Evolutionary conservation across 64 coral and sea anemone species (phyloP).

Genomic region (Montipora sp.): DNA sequence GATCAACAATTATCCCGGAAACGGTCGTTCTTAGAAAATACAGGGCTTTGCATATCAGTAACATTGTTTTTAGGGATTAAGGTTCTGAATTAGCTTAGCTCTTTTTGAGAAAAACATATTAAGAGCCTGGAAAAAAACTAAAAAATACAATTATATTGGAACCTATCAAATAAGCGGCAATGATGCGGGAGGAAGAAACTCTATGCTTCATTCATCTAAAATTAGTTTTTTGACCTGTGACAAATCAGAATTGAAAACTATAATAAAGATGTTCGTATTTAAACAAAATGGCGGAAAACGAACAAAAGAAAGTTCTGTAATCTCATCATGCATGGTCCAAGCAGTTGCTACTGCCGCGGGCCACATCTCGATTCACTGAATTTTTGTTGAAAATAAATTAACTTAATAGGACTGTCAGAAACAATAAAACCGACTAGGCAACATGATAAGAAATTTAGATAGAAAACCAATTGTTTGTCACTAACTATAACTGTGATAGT

Average conservation of each 20-base stretch:
- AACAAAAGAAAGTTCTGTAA: too few relatives aligned
- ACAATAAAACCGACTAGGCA: too few relatives aligned
- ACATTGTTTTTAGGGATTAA: not conserved
- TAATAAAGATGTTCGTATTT: not conserved
- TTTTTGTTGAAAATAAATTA: too few relatives aligned
- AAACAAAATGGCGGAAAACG: not conserved
- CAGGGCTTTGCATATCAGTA: not conserved
- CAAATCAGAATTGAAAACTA: not conserved
- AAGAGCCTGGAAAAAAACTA: not conserved
- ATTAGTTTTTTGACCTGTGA: not conserved
- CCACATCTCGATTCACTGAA: too few relatives aligned
- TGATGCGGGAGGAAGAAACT: not conserved
- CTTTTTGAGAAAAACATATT: not conserved
- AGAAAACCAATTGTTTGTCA: too few relatives aligned
- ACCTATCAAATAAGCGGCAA: not conserved
- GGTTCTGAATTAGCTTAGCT: not conserved
- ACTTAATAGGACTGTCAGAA: too few relatives aligned
- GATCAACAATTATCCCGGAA: constrained; percentile 11
- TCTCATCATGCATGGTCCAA: too few relatives aligned
- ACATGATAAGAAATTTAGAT: too few relatives aligned
- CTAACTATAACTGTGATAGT: too few relatives aligned
- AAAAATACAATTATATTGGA: not conserved
- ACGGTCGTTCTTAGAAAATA: not conserved
- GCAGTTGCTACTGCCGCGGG: too few relatives aligned
- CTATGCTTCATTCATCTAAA: not conserved